Percentiles rank a stretch among this genome's conserved stretches.
Evolutionary conservation across 2,888 invertebrate genomes (phyloP).

Genomic region (Yponomeuta sedellus): DNA sequence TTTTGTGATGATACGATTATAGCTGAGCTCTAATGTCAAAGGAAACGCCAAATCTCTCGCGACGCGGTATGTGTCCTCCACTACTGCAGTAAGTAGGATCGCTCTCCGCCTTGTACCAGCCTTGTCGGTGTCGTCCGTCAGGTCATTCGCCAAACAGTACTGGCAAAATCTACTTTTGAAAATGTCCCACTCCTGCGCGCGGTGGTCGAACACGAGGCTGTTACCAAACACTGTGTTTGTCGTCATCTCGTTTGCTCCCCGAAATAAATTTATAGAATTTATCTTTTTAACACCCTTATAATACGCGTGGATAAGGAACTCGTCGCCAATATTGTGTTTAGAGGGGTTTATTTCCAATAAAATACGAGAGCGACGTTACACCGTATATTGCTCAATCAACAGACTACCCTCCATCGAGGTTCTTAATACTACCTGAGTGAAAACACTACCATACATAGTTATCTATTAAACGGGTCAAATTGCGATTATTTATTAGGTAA

Average conservation of each 20-base stretch:
- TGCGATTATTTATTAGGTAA: too few species aligned
- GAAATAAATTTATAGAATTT: background rate
- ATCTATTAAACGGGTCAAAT: too few species aligned
- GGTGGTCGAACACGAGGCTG: constrained; percentile 14
- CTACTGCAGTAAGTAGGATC: constrained; percentile 14
- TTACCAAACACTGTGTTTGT: constrained; percentile 6
- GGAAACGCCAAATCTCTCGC: constrained; percentile 17
- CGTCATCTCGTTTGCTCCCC: background rate
- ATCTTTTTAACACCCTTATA: background rate
- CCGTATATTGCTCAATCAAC: background rate
- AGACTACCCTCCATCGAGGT: constrained; percentile 1
- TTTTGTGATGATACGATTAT: constrained; percentile 13
- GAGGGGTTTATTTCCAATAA: background rate
- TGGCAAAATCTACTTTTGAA: constrained; percentile 16
- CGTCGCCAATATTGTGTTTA: background rate
- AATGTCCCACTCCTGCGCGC: constrained; percentile 12
- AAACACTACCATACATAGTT: too few species aligned
- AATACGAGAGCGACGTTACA: constrained; percentile 1
- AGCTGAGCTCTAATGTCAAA: background rate
- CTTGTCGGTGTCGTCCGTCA: constrained; percentile 17
- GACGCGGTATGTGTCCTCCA: constrained; percentile 18
- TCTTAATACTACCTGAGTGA: background rate
- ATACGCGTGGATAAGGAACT: background rate
- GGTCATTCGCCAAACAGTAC: constrained; percentile 16
- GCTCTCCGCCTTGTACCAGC: constrained; percentile 11